phyloP scores from a whole-genome alignment of 2,797 vertebrate genomes.

The Macroramphosus scolopax region DNA sequence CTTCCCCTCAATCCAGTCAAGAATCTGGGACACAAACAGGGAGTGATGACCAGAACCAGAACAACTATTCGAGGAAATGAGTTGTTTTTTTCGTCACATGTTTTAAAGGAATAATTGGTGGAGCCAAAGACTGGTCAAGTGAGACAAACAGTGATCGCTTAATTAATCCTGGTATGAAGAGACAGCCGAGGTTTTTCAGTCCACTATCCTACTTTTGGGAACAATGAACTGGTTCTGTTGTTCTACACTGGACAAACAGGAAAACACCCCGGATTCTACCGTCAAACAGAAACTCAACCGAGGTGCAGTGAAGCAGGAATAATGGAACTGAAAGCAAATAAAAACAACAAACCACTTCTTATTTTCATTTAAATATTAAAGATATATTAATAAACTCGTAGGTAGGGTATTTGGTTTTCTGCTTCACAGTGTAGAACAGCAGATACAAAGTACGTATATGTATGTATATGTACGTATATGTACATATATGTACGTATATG shows the following conservation, averaged over 20 bases:
- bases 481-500: not conserved
- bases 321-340: constrained; percentile 2
- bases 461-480: not conserved
- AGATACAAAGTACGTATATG: not conserved
- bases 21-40: constrained; percentile 78
- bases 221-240: constrained; percentile 26
- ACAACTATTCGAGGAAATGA: constrained; percentile 36
- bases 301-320: constrained; percentile 8
- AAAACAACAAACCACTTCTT: constrained; percentile 5
- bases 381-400: too few species aligned
- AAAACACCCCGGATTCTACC: too few species aligned
- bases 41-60: constrained; percentile 18
- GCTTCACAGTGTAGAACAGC: too few species aligned
- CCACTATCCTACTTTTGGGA: constrained; percentile 22
- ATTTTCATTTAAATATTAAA: too few species aligned
- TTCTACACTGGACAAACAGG: constrained; percentile 11
- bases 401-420: too few species aligned
- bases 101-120: constrained; percentile 35
- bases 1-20: constrained; percentile 99
- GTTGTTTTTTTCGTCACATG: constrained; percentile 22
- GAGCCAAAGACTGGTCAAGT: constrained; percentile 32
- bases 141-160: constrained; percentile 28
- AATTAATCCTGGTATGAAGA: constrained; percentile 31
- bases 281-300: constrained; percentile 6
- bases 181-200: constrained; percentile 23